These are phyloP conservation scores for Uromys caudimaculatus DNA, from an alignment of 2,797 vertebrate genomes.

Conservation along the genomic window DNA sequence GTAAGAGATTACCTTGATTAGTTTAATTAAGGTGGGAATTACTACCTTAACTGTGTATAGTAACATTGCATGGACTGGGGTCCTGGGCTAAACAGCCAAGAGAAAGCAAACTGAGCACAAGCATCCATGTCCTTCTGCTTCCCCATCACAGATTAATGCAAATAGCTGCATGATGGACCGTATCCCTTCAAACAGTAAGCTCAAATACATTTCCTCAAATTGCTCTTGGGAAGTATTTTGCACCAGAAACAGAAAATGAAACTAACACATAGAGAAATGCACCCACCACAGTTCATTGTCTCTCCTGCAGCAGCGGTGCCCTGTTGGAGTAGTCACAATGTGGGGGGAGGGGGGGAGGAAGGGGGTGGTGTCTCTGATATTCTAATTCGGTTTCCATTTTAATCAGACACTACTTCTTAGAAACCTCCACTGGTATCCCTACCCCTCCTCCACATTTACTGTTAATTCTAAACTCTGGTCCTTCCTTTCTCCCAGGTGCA, in stretches of 20 bases:
- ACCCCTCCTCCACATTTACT: not conserved
- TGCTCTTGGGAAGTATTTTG: not conserved
- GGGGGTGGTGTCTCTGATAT: not conserved
- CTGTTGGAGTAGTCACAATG: not conserved
- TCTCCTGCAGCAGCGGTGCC: not conserved
- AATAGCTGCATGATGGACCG: not conserved
- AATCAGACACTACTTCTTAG: not conserved
- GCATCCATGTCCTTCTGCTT: not conserved
- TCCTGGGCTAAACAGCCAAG: not conserved
- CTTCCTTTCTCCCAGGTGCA: not conserved
- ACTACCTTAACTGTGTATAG: not conserved
- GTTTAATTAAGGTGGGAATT: not conserved
- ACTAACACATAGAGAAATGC: not conserved
- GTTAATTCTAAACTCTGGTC: not conserved
- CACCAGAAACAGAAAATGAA: not conserved
- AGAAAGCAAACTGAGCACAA: not conserved
- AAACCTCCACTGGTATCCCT: not conserved
- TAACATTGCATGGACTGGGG: too few relatives aligned
- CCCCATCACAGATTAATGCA: too few relatives aligned
- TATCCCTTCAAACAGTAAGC: not conserved
- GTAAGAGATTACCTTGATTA: not conserved
- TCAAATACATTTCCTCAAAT: not conserved
- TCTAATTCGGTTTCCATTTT: constrained; percentile 39
- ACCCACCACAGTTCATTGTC: not conserved
- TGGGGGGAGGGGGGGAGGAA: too few relatives aligned